phyloP scores from a whole-genome alignment of 1,140 invertebrate species.

The Drosophila ironensis region DNA sequence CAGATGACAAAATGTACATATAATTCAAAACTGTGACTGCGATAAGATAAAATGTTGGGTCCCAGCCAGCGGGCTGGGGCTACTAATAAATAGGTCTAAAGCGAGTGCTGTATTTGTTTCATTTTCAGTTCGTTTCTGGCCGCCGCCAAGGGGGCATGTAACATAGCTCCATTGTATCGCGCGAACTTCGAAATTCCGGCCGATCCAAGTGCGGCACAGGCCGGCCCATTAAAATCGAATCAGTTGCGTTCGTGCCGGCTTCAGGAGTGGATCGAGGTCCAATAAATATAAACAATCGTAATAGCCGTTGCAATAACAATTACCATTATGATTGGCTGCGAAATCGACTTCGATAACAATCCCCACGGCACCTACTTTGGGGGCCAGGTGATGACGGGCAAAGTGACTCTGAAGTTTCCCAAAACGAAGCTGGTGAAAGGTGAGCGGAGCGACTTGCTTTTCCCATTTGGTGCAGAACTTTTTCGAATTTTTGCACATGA shows the following conservation, averaged over 20 bases:
- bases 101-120: conserved; percentile 46
- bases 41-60: conserved; percentile 67
- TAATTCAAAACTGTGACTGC: conserved; percentile 35
- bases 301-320: conserved; percentile 10
- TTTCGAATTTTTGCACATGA: conserved; percentile 12
- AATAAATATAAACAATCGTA: conserved; percentile 1
- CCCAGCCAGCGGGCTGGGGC: conserved; percentile 15
- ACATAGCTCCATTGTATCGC: background rate
- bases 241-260: conserved; percentile 56
- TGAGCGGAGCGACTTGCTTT: conserved; percentile 18
- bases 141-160: conserved; percentile 16
- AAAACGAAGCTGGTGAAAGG: conserved; percentile 82
- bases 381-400: conserved; percentile 83
- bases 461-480: background rate
- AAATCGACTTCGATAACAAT: conserved; percentile 82
- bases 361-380: conserved; percentile 82
- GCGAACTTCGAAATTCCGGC: conserved; percentile 4
- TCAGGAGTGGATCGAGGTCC: conserved; percentile 21
- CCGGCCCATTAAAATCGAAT: conserved; percentile 40
- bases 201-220: background rate
- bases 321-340: conserved; percentile 61
- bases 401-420: conserved; percentile 81
- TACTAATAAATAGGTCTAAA: conserved; percentile 20
- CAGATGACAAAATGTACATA: conserved; percentile 10
- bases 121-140: conserved; percentile 58